phyloP scores from a whole-genome alignment of 2,113 vertebrate genomes.

The Entomyzon cyanotis region DNA sequence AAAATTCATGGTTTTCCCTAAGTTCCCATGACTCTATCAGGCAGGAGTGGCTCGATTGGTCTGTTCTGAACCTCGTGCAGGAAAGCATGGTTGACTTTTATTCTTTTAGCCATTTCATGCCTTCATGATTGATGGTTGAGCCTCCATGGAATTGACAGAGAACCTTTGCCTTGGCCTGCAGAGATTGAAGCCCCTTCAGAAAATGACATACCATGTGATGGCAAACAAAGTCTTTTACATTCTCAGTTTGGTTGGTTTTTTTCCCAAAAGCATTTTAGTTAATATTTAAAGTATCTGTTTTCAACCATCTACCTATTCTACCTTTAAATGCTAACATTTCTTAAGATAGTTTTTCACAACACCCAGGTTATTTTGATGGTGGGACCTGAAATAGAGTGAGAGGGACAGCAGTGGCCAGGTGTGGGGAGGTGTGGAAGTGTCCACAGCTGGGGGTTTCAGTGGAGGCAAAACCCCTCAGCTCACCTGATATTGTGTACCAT shows the following conservation, averaged over 20 bases:
- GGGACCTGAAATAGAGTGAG: neutral
- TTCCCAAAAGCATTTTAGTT: neutral
- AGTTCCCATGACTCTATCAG: neutral
- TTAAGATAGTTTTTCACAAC: neutral
- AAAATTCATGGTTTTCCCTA: neutral
- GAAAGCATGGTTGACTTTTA: neutral
- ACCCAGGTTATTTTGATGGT: neutral
- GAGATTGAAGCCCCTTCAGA: neutral
- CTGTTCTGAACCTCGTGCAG: neutral
- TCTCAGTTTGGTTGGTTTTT: neutral
- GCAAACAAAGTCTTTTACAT: neutral
- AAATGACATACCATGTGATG: neutral
- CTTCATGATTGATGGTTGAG: neutral
- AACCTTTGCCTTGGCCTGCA: neutral
- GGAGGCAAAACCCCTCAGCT: neutral
- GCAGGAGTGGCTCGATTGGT: neutral
- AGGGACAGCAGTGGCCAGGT: too few species aligned
- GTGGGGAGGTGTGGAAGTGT: neutral
- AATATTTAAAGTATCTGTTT: neutral
- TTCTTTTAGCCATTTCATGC: neutral
- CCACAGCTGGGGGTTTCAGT: neutral
- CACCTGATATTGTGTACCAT: fast-evolving
- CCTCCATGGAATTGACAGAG: neutral
- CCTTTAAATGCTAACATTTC: neutral
- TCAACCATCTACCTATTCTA: neutral